Conservation (phyloP, 2,888 invertebrate genomes). For the Rotaria sp. region DNA sequence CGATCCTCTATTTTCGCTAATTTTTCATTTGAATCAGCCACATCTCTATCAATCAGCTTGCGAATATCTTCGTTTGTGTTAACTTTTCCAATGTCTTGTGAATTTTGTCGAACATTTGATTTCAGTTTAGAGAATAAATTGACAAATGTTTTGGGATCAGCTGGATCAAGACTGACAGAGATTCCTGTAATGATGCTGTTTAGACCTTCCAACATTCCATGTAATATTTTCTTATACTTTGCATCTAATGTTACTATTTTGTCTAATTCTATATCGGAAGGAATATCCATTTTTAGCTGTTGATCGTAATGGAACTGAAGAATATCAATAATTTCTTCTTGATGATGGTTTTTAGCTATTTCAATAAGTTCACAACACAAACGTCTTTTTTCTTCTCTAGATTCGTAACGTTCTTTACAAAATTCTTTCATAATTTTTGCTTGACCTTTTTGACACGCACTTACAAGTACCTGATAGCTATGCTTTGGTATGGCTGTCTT, state of each 20-base stretch:
- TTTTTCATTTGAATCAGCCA: too few species aligned
- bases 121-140: background rate
- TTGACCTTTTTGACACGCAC: too few species aligned
- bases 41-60: too few species aligned
- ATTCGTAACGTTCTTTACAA: background rate
- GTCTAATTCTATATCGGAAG: background rate
- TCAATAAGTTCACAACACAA: background rate
- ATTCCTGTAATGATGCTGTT: background rate
- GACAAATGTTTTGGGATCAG: background rate
- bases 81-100: background rate
- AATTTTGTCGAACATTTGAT: background rate
- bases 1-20: too few species aligned
- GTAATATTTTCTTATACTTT: background rate
- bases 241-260: background rate
- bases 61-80: too few species aligned
- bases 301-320: background rate
- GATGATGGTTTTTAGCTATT: background rate
- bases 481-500: background rate
- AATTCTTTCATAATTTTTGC: background rate
- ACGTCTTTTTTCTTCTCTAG: background rate
- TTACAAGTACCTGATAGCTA: too few species aligned
- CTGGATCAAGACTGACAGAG: background rate
- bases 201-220: background rate
- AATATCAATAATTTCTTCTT: background rate
- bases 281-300: background rate